phyloP scores from a whole-genome alignment of 2,113 vertebrate genomes.

The Piaya cayana region DNA sequence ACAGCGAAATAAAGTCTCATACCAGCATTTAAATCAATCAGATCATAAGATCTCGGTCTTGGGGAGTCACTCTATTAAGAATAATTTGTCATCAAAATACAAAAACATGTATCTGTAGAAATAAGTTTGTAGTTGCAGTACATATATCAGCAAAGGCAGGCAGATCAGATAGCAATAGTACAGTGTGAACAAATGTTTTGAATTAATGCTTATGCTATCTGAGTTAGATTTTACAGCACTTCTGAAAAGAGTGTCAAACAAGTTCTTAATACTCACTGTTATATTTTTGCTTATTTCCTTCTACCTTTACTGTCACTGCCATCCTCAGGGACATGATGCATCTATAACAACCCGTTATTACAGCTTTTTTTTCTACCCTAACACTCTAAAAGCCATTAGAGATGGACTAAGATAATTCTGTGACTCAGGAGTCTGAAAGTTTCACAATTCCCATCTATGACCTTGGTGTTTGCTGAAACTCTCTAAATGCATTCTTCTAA shows the following conservation, averaged over 20 bases:
- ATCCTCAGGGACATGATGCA: neutral
- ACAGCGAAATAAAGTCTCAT: neutral
- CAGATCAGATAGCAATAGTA: neutral
- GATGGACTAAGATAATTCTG: neutral
- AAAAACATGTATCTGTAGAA: neutral
- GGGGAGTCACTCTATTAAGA: neutral
- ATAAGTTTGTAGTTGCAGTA: neutral
- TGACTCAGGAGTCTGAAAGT: neutral
- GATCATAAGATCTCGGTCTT: neutral
- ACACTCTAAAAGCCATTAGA: neutral
- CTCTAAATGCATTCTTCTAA: neutral
- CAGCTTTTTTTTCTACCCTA: neutral
- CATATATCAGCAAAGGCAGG: neutral
- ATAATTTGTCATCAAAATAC: conserved; percentile 22
- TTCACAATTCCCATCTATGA: neutral
- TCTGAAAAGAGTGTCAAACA: neutral
- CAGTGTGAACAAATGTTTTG: neutral
- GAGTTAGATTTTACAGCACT: neutral
- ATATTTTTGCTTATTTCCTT: neutral
- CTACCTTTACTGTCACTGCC: neutral
- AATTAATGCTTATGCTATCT: neutral
- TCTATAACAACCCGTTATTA: neutral
- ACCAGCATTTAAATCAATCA: conserved; percentile 46
- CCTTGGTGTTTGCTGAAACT: neutral
- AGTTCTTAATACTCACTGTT: neutral